A percentile compares a stretch with the other conserved stretches of the same genome.
Conservation (phyloP, 2,888 invertebrate species). For the Drosophila yooni region DNA sequence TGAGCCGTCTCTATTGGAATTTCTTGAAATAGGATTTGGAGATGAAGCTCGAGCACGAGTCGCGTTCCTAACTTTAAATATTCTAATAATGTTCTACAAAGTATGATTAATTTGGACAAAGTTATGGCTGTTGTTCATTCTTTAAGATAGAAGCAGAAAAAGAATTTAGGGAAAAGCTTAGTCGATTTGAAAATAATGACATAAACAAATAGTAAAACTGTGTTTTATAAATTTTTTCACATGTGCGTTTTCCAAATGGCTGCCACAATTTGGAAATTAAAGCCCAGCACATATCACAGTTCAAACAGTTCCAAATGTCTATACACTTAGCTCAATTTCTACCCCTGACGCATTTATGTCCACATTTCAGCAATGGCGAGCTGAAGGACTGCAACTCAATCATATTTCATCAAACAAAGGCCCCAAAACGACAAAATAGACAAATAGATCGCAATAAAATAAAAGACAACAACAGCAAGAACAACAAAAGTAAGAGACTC, state of each 20-base stretch:
- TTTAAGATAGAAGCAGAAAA: no score
- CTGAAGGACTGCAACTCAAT: constrained; percentile 53
- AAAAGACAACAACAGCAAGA: constrained; percentile 20
- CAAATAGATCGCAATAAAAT: constrained; percentile 61
- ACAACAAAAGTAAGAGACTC: constrained; percentile 20
- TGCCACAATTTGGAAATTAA: no score
- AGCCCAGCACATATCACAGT: background rate
- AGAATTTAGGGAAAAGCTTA: background rate
- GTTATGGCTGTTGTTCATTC: background rate
- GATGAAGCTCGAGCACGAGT: background rate
- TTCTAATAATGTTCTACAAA: no score
- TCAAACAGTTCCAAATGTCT: background rate
- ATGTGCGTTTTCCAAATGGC: background rate
- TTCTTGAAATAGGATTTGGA: accelerated
- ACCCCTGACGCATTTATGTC: background rate
- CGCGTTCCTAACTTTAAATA: background rate
- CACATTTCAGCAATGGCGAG: constrained; percentile 7
- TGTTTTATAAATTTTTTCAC: background rate
- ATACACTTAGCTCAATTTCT: background rate
- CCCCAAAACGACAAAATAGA: constrained; percentile 48
- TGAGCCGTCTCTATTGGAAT: no score
- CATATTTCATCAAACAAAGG: constrained; percentile 74
- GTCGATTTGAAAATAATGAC: background rate
- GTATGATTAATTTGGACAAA: background rate
- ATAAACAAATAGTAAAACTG: background rate